A percentile compares a stretch with the other conserved stretches of the same genome.
Conservation (phyloP, 1,140 invertebrate species). For the Drosophila paulistorum region DNA sequence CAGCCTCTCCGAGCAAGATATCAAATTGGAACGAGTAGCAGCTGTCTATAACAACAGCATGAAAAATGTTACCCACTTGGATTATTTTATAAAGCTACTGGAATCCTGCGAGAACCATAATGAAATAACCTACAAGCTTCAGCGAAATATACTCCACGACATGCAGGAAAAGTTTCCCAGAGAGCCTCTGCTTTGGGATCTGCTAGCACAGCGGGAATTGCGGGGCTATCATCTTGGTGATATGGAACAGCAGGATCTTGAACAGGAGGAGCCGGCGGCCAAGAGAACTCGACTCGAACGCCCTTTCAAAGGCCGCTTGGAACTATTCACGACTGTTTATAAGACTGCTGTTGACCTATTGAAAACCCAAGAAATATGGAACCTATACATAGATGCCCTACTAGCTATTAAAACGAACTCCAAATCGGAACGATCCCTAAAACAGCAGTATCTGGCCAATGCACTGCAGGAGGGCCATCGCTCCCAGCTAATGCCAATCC, state of each 20-base stretch:
- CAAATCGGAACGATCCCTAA: slow-evolving; percentile 41
- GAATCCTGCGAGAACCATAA: slow-evolving; percentile 61
- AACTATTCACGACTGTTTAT: slow-evolving; percentile 67
- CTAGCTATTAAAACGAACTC: slow-evolving; percentile 59
- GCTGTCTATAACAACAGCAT: slow-evolving; percentile 69
- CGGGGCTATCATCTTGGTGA: slow-evolving; percentile 65
- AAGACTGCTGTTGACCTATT: slow-evolving; percentile 66
- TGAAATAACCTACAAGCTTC: slow-evolving; percentile 58
- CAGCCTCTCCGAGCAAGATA: slow-evolving; percentile 61
- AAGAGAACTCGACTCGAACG: slow-evolving; percentile 48
- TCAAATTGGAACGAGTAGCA: slow-evolving; percentile 66
- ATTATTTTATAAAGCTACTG: slow-evolving; percentile 68
- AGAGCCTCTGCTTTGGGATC: slow-evolving; percentile 69
- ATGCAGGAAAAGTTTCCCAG: slow-evolving; percentile 65
- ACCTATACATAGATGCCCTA: slow-evolving; percentile 71
- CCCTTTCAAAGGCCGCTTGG: slow-evolving; percentile 59
- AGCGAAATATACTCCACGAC: slow-evolving; percentile 66
- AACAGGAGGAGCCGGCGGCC: slow-evolving; percentile 34
- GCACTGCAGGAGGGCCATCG: slow-evolving; percentile 71
- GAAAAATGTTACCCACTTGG: slow-evolving; percentile 58
- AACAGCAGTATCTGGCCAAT: slow-evolving; percentile 60
- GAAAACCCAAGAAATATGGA: slow-evolving; percentile 58
- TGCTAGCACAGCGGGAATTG: slow-evolving; percentile 71
- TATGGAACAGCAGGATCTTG: slow-evolving; percentile 40
- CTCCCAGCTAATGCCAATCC: slow-evolving; percentile 59